Percentiles rank a stretch among this genome's conserved stretches.
These are phyloP conservation scores for Spheniscus humboldti DNA, from an alignment of 2,797 vertebrate genomes.

Conservation along the genomic window DNA sequence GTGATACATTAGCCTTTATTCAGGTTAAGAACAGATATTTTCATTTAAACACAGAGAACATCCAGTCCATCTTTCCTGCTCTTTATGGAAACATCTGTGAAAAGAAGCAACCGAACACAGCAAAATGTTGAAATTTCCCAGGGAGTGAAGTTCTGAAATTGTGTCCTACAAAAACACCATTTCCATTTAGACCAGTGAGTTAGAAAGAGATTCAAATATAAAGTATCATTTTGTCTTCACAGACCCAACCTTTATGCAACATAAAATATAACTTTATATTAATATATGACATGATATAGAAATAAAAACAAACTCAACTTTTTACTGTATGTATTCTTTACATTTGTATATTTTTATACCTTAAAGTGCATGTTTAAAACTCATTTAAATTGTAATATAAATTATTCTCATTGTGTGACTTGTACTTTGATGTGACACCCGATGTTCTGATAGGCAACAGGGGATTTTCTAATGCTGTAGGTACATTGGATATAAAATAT, in stretches of 20 bases:
- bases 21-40: not conserved
- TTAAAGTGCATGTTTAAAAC: not conserved
- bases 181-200: not conserved
- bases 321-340: not conserved
- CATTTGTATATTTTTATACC: not conserved
- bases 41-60: not conserved
- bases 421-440: not conserved
- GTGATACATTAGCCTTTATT: not conserved
- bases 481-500: not conserved
- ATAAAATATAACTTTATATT: not conserved
- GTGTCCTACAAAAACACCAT: not conserved
- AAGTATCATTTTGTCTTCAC: not conserved
- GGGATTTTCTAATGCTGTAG: not conserved
- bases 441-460: not conserved
- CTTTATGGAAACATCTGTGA: not conserved
- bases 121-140: conserved; percentile 2
- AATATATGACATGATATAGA: not conserved
- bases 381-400: not conserved
- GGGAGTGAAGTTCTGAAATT: conserved; percentile 6
- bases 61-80: not conserved
- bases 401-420: not conserved
- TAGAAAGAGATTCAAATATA: not conserved
- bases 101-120: not conserved
- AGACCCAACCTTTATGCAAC: not conserved
- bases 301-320: not conserved